Evolutionary conservation across 2,797 vertebrate species (phyloP).

Genomic region (Gobio occitaniae): DNA sequence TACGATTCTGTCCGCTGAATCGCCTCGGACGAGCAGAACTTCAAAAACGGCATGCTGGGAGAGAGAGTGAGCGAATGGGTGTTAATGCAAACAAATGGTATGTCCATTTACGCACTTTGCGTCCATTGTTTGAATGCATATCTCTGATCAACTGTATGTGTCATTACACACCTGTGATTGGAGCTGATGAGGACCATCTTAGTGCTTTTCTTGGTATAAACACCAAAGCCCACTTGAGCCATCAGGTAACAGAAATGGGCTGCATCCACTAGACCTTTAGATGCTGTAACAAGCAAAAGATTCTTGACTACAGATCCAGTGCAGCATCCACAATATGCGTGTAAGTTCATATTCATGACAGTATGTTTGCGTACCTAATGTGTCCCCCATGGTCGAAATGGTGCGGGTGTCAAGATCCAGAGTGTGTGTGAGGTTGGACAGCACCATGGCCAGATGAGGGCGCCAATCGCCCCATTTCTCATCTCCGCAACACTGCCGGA

Average conservation of each 20-base stretch:
- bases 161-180: constrained; percentile 88
- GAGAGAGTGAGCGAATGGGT: constrained; percentile 33
- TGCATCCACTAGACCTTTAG: constrained; percentile 91
- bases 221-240: constrained; percentile 92
- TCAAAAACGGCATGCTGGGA: constrained; percentile 84
- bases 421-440: constrained; percentile 92
- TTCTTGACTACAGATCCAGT: constrained; percentile 2
- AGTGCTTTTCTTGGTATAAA: constrained; percentile 93
- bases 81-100: not conserved
- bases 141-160: not conserved
- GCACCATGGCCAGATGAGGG: constrained; percentile 96
- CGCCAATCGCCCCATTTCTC: constrained; percentile 99
- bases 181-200: constrained; percentile 95
- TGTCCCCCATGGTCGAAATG: constrained; percentile 96
- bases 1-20: constrained; percentile 97
- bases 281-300: constrained; percentile 76
- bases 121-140: not conserved
- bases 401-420: constrained; percentile 91
- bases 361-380: constrained; percentile 80
- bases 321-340: not conserved
- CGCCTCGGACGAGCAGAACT: constrained; percentile 93
- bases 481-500: constrained; percentile 92
- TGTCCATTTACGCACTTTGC: not conserved
- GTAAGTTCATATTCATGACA: not conserved
- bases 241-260: constrained; percentile 98